Percentiles rank a stretch among this genome's conserved stretches.
These are phyloP conservation scores for Myzus persicae DNA, from an alignment of 1,140 invertebrate species.

Conservation along the genomic window DNA sequence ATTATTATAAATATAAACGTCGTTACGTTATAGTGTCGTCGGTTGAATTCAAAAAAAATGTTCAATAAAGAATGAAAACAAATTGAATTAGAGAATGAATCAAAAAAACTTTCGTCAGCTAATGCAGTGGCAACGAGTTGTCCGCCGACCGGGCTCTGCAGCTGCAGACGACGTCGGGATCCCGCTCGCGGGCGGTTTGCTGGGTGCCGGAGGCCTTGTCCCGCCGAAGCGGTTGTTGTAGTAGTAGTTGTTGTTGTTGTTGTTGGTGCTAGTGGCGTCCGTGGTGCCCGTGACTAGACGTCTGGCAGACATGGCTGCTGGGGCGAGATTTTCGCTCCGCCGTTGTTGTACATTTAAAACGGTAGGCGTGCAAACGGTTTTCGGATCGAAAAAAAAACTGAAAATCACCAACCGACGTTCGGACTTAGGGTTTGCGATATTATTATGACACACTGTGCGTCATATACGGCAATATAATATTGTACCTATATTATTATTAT, in stretches of 20 bases:
- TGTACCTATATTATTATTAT: too few species aligned
- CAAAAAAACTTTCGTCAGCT: conserved; percentile 34
- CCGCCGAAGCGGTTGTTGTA: background rate
- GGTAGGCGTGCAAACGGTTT: background rate
- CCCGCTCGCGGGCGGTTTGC: background rate
- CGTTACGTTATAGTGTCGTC: background rate
- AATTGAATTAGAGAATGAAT: background rate
- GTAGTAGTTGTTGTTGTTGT: background rate
- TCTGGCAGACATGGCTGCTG: background rate
- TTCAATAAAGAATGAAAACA: background rate
- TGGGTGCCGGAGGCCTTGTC: background rate
- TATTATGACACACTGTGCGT: too few species aligned
- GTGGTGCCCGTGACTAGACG: background rate
- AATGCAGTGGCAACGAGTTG: background rate
- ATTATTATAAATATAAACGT: background rate
- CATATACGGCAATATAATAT: too few species aligned
- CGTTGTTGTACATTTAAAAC: conserved; percentile 32
- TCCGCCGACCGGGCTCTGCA: background rate
- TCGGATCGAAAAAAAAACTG: background rate
- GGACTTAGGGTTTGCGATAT: background rate
- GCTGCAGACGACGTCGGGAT: background rate
- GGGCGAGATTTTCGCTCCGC: conserved; percentile 1
- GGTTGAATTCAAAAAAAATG: background rate
- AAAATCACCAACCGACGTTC: background rate
- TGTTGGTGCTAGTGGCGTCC: background rate